Base-by-base conservation (phyloP, 2,113 vertebrate genomes). In the Callopanchax toddi region DNA sequence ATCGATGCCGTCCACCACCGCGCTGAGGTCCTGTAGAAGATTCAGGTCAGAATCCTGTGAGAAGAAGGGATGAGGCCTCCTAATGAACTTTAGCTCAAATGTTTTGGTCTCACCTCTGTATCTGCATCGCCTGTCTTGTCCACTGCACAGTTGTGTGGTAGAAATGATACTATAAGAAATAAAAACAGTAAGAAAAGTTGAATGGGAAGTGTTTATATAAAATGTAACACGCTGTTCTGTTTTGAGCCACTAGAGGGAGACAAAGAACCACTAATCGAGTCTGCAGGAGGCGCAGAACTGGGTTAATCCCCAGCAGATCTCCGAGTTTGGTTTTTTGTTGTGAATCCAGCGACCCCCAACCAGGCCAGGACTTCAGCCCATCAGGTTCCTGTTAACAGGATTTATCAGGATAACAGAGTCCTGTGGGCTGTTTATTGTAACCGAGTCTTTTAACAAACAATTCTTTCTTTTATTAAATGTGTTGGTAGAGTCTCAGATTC, bases 1-100 rank as follows among this genome's bases (percentile, higher is more conserved):
- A 23, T 96, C 96, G 58, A 99, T 94, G 16, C 96, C 96, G 7
- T 98, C 96, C 56, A 99, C 96, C 57, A 99, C 96, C 2, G 94
- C 92, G 72, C 95, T 96, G 68, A 99, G 91, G 82, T 96, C 96
- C 96, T 99, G 45, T 0, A 74, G 16, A 18, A 9, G 29, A 11
- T 0, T 36, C 26, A 68, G 34, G 13, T 16, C 23, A 45, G 11
- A 34, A 6, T 1, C 3, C 1, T 11, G 45, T 25, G 11, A 21
- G 16, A n/a, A n/a, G n/a, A n/a, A 16, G 11, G 1, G 17, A 5
- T 4, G 20, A 64, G 11, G 13, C 8, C 43, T 3, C 50, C 10
- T 1, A 7, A 3, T 26, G 8, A 37, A 29, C 20, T 20, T 13
- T 2, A 22, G 20, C 13, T 55, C 13, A 9, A 18, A 21, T 34